These are phyloP conservation scores for Morpho achilles DNA, from an alignment of 2,888 invertebrate species.

Conservation along the genomic window DNA sequence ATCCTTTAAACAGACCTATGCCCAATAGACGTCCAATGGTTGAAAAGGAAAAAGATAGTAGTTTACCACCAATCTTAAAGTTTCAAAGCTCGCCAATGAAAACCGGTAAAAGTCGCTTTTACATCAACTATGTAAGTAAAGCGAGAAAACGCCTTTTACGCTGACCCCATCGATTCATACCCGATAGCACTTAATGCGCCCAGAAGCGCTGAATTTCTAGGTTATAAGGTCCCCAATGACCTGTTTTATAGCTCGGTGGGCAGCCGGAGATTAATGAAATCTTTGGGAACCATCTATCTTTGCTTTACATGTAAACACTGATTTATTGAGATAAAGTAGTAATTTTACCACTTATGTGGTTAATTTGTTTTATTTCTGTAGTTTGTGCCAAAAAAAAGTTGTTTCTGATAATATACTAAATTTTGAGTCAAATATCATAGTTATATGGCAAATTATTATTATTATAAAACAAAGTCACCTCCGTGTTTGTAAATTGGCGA, in stretches of 20 bases:
- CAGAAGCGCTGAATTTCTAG: slow-evolving; percentile 36
- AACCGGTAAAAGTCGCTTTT: not conserved
- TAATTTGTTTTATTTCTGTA: too few relatives aligned
- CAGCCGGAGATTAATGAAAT: slow-evolving; percentile 34
- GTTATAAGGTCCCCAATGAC: slow-evolving; percentile 40
- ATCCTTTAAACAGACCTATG: too few relatives aligned
- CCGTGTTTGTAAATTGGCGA: too few relatives aligned
- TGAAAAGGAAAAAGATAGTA: not conserved
- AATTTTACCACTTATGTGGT: too few relatives aligned
- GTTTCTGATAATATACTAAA: slow-evolving; percentile 1
- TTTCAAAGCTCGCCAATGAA: not conserved
- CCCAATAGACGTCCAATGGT: too few relatives aligned
- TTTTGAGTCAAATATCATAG: too few relatives aligned
- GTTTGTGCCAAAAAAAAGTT: not conserved
- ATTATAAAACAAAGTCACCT: too few relatives aligned
- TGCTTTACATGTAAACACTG: not conserved
- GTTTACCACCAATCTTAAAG: not conserved
- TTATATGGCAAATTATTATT: too few relatives aligned
- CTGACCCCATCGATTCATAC: slow-evolving; percentile 32
- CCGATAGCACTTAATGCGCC: slow-evolving; percentile 34
- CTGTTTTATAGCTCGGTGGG: slow-evolving; percentile 37
- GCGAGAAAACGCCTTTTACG: slow-evolving; percentile 24
- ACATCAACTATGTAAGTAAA: not conserved
- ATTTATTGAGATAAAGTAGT: slow-evolving; percentile 6
- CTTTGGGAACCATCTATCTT: slow-evolving; percentile 15